Conservation (phyloP, 2,888 invertebrate genomes). For the Hoplodrina ambigua region DNA sequence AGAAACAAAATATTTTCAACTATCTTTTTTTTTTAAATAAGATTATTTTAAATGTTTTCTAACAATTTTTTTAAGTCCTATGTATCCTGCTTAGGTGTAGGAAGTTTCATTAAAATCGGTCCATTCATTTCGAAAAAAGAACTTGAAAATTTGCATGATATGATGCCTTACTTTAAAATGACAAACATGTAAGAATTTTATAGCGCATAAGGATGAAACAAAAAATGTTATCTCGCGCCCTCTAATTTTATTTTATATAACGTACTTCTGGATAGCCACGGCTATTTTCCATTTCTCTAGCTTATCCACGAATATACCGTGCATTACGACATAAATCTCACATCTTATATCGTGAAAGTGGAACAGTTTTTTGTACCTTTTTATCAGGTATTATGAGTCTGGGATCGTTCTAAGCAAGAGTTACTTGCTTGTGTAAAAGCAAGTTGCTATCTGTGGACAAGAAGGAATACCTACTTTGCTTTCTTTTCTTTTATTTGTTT, state of each 20-base stretch:
- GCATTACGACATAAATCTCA: slow-evolving; percentile 55
- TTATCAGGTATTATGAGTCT: slow-evolving; percentile 16
- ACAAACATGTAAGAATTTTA: not conserved
- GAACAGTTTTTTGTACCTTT: slow-evolving; percentile 29
- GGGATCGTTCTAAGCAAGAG: slow-evolving; percentile 5
- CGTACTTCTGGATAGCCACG: not conserved
- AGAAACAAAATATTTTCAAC: no score
- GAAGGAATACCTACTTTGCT: not conserved
- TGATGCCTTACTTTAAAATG: no score
- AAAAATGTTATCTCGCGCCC: not conserved
- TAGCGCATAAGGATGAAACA: not conserved
- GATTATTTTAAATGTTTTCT: no score
- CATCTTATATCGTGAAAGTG: slow-evolving; percentile 23
- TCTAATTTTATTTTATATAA: not conserved
- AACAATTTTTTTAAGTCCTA: no score
- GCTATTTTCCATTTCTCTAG: slow-evolving; percentile 54
- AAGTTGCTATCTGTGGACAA: not conserved
- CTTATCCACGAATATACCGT: slow-evolving; percentile 52
- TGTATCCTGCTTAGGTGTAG: no score
- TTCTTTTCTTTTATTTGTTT: not conserved
- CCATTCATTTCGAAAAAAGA: no score
- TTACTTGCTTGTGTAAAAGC: slow-evolving; percentile 4
- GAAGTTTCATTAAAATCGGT: no score
- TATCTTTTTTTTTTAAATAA: no score
- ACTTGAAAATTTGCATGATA: no score